Percentiles rank a stretch among this genome's conserved stretches.
These are phyloP conservation scores for Scaptodrosophila latifasciaeformis DNA, from an alignment of 2,888 invertebrate species.

Conservation along the genomic window DNA sequence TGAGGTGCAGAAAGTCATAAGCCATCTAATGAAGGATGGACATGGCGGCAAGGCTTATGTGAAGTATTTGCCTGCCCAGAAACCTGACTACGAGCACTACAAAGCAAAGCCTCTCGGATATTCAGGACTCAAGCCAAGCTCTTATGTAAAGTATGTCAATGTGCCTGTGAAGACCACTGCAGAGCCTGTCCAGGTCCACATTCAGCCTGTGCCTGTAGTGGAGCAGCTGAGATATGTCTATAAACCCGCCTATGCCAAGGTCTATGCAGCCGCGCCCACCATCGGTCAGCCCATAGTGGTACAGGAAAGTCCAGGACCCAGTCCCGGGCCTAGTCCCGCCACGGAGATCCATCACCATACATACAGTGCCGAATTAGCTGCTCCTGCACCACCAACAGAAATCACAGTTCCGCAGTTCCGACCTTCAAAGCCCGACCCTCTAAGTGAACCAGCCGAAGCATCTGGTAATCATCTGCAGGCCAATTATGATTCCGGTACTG, in stretches of 20 bases:
- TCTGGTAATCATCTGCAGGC: slow-evolving; percentile 8
- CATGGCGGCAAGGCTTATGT: slow-evolving; percentile 61
- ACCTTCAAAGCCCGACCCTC: slow-evolving; percentile 54
- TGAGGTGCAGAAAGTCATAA: slow-evolving; percentile 70
- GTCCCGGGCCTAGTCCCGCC: no score
- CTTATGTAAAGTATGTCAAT: slow-evolving; percentile 41
- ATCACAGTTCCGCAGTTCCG: slow-evolving; percentile 47
- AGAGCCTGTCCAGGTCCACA: slow-evolving; percentile 56
- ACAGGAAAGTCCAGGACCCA: slow-evolving; percentile 30
- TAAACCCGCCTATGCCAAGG: slow-evolving; percentile 36
- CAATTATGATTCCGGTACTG: slow-evolving; percentile 6
- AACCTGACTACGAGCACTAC: slow-evolving; percentile 54
- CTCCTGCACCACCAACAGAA: slow-evolving; percentile 12
- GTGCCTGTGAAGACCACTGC: slow-evolving; percentile 10
- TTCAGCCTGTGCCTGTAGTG: slow-evolving; percentile 64
- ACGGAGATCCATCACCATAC: slow-evolving; percentile 53
- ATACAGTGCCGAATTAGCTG: slow-evolving; percentile 39
- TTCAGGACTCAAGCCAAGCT: slow-evolving; percentile 24
- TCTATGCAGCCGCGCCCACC: slow-evolving; percentile 26
- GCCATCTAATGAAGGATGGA: slow-evolving; percentile 60
- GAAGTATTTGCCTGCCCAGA: slow-evolving; percentile 60
- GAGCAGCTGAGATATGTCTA: slow-evolving; percentile 68
- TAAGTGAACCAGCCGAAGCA: slow-evolving; percentile 33
- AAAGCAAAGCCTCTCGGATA: slow-evolving; percentile 31
- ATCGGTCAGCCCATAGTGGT: slow-evolving; percentile 63